phyloP scores from a whole-genome alignment of 2,113 vertebrate genomes.

The Scartelaos histophorus region DNA sequence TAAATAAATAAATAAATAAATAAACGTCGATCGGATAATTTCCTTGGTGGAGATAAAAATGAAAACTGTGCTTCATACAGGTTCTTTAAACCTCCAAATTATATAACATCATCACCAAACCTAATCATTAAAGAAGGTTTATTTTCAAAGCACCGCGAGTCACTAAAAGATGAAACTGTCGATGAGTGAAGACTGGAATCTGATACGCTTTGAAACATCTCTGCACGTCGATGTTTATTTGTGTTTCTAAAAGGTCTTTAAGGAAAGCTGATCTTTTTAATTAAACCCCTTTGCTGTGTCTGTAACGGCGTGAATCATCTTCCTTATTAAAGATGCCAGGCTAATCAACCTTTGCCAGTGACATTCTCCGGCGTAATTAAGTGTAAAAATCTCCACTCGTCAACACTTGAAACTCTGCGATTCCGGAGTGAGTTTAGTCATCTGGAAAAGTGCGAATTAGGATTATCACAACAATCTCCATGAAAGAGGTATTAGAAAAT shows the following conservation, averaged over 20 bases:
- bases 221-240: not conserved
- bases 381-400: not conserved
- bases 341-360: not conserved
- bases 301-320: constrained; percentile 1
- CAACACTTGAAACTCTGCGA: constrained; percentile 8
- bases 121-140: not conserved
- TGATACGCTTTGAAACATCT: not conserved
- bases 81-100: too few species aligned
- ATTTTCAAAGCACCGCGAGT: not conserved
- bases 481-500: constrained; percentile 47
- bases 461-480: constrained; percentile 44
- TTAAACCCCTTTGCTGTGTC: not conserved
- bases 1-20: too few species aligned
- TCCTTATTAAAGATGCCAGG: constrained; percentile 3
- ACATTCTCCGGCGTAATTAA: not conserved
- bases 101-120: not conserved
- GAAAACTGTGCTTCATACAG: too few species aligned
- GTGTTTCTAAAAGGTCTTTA: not conserved
- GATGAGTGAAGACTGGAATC: not conserved
- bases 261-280: not conserved
- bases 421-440: constrained; percentile 10
- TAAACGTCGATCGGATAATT: too few species aligned
- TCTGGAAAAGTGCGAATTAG: constrained; percentile 25
- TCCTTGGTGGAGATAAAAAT: too few species aligned
- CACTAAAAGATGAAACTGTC: not conserved